Conservation (phyloP, 2,888 invertebrate genomes). For the Orthosia gothica region DNA sequence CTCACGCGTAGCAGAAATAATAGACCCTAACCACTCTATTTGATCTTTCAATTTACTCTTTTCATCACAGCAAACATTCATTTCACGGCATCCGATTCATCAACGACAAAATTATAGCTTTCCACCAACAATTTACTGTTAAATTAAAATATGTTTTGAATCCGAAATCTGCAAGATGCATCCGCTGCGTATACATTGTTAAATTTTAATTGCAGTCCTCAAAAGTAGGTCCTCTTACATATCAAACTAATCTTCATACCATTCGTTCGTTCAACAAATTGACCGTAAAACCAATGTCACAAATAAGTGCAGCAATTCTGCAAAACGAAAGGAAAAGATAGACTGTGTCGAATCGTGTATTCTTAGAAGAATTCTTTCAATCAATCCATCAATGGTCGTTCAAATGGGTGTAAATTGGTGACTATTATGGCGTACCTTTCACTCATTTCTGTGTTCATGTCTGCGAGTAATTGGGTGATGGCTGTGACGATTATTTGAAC, state of each 20-base stretch:
- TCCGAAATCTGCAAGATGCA: constrained; percentile 30
- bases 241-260: constrained; percentile 62
- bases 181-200: constrained; percentile 42
- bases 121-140: constrained; percentile 31
- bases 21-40: constrained; percentile 63
- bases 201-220: constrained; percentile 58
- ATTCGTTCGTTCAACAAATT: constrained; percentile 61
- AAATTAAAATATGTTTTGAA: constrained; percentile 56
- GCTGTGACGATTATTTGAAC: constrained; percentile 66
- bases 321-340: constrained; percentile 73
- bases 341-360: constrained; percentile 76
- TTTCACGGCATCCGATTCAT: constrained; percentile 38
- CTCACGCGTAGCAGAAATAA: constrained; percentile 76
- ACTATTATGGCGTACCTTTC: constrained; percentile 82
- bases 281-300: constrained; percentile 73
- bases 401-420: constrained; percentile 82
- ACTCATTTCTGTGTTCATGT: constrained; percentile 77
- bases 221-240: constrained; percentile 64
- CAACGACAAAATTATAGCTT: constrained; percentile 26
- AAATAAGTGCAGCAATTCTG: constrained; percentile 68
- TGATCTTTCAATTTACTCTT: constrained; percentile 46
- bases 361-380: constrained; percentile 77
- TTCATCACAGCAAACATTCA: constrained; percentile 27
- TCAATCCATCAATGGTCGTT: constrained; percentile 74
- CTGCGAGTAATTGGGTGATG: constrained; percentile 70